Base-by-base conservation (phyloP, 1,140 invertebrate genomes). In the Lasioglossum baleicum region DNA sequence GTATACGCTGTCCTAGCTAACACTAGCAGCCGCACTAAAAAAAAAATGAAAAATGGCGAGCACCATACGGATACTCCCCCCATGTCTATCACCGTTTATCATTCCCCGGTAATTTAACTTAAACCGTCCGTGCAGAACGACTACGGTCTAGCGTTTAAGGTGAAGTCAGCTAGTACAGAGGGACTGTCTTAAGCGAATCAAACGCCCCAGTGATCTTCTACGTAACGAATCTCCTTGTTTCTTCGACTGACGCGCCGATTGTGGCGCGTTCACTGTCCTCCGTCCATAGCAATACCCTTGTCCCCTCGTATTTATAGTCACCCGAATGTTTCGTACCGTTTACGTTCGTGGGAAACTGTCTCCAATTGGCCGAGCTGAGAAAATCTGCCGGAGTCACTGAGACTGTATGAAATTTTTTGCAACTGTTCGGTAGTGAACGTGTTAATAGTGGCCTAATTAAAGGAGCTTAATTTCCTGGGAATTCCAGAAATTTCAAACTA, bases 1-100 rank as follows among this genome's bases (percentile, higher is more conserved):
- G 88, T 89, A 89, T 89, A 89, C 88, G 81, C 88, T 89, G 85
- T 89, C 85, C 84, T 89, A 89, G 80, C 80, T 89, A 89, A 86
- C 78, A 13, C 58, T 84, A 85, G 75, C 81, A 75, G 75, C 75
- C 77, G 79, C 72, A 84, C 65, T 84, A 40, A 42, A 71, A 58
- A 56, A n/a, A n/a, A 58, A 58, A n/a, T 6, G n/a, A n/a, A 58
- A 58, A 8, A n/a, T 13, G 66, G 66, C 42, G 40, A 13, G 17
- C 64, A 53, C 17, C 20, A 51, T 31, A 35, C 20, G 58, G 65
- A 63, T 48, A 63, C 22, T 10, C 2, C 42, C 48, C 70, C 58
- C 35, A 70, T 72, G 20, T 31, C 35, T 51, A 5, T 69, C 60
- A 44, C 71, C 51, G 51, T 53, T 53, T 15, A 20, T 20, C 17